These are phyloP conservation scores for Teinopalpus imperialis DNA, from an alignment of 2,888 invertebrate species.

Conservation along the genomic window DNA sequence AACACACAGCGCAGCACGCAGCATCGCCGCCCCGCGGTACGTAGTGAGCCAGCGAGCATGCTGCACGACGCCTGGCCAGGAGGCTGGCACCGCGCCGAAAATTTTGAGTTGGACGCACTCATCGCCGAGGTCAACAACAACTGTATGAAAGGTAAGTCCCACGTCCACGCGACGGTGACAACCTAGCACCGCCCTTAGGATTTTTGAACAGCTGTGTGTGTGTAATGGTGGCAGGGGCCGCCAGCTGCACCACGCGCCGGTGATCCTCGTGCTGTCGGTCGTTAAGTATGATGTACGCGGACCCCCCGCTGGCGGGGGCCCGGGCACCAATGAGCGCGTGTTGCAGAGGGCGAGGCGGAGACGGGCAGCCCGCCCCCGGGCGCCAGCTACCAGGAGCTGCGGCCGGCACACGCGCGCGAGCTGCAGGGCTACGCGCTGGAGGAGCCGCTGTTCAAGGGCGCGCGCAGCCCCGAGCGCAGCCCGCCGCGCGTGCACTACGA, in stretches of 20 bases:
- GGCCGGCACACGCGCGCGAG: conserved; percentile 67
- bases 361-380: conserved; percentile 67
- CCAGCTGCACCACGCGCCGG: neutral
- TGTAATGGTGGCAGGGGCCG: neutral
- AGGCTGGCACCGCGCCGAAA: conserved; percentile 53
- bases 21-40: conserved; percentile 31
- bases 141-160: conserved; percentile 55
- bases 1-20: too few relatives aligned
- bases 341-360: conserved; percentile 66
- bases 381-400: conserved; percentile 77
- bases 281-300: neutral
- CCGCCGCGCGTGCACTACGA: conserved; percentile 60
- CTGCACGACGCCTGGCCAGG: conserved; percentile 65
- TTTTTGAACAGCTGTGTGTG: too few relatives aligned
- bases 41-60: conserved; percentile 45
- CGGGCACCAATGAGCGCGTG: conserved; percentile 41
- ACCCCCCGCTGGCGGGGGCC: conserved; percentile 14
- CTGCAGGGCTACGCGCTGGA: conserved; percentile 65
- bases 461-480: conserved; percentile 28
- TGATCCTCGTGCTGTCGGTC: conserved; percentile 25
- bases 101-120: conserved; percentile 61
- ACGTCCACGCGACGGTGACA: too few relatives aligned
- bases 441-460: conserved; percentile 41
- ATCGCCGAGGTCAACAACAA: conserved; percentile 65
- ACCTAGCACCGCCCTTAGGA: too few relatives aligned